Evolutionary conservation across 64 coral and sea anemone genomes (phyloP).

Genomic region (Stichodactyla mertensii): DNA sequence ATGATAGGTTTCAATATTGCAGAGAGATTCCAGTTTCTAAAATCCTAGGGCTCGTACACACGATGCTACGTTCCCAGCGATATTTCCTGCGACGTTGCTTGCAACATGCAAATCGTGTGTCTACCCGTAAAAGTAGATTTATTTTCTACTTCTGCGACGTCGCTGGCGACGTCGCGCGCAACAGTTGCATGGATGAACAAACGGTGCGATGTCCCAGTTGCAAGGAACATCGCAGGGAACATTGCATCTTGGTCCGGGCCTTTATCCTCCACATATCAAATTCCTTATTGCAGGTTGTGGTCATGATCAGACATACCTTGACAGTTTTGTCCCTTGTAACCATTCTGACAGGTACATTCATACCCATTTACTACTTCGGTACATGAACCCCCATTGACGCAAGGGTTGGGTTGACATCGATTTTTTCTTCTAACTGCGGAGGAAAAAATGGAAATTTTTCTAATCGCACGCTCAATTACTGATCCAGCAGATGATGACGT

Average conservation of each 20-base stretch:
- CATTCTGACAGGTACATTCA: conserved; percentile 71
- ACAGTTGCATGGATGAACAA: too few species aligned
- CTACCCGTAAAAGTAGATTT: too few species aligned
- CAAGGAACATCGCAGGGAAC: too few species aligned
- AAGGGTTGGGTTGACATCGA: conserved; percentile 65
- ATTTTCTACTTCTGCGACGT: too few species aligned
- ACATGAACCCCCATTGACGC: conserved; percentile 75
- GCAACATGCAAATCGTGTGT: too few species aligned
- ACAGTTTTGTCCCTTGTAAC: conserved; percentile 81
- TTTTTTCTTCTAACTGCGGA: neutral
- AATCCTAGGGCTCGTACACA: neutral
- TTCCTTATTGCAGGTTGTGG: neutral
- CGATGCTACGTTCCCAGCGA: neutral
- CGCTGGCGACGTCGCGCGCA: too few species aligned
- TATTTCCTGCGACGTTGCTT: too few species aligned
- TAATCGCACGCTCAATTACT: too few species aligned
- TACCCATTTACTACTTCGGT: conserved; percentile 59
- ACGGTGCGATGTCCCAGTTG: too few species aligned
- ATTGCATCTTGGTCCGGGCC: too few species aligned
- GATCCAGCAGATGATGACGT: too few species aligned
- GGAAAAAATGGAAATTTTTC: neutral
- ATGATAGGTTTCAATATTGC: neutral
- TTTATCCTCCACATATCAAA: too few species aligned
- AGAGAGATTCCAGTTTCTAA: neutral
- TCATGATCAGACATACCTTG: conserved; percentile 42